Conservation (phyloP, 2,113 vertebrate species). For the Sturnira hondurensis region DNA sequence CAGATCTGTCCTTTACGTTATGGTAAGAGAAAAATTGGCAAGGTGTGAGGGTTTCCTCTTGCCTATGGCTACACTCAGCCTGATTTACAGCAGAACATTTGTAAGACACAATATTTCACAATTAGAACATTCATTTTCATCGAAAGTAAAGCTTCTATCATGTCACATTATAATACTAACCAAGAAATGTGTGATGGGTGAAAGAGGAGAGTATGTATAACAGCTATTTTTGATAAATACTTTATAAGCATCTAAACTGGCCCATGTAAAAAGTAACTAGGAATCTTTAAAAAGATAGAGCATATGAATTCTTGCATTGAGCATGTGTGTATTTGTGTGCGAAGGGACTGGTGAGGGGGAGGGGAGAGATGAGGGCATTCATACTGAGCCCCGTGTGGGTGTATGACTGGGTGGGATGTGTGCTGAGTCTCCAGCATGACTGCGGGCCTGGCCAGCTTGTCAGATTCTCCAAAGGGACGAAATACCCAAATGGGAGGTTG, state of each 20-base stretch:
- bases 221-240: not conserved
- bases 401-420: not conserved
- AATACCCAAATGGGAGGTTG: conserved; percentile 41
- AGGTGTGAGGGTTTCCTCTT: conserved; percentile 9
- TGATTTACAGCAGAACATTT: conserved; percentile 18
- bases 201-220: not conserved
- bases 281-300: conserved; percentile 35
- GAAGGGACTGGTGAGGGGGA: not conserved
- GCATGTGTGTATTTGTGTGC: conserved; percentile 25
- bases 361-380: not conserved
- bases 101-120: conserved; percentile 43
- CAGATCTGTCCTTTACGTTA: conserved; percentile 15
- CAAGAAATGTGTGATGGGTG: not conserved
- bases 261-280: not conserved
- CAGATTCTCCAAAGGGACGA: conserved; percentile 51
- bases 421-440: not conserved
- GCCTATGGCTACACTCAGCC: not conserved
- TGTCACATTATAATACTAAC: not conserved
- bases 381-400: not conserved
- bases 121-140: conserved; percentile 48
- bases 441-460: conserved; percentile 8
- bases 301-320: conserved; percentile 1
- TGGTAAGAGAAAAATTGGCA: not conserved
- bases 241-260: conserved; percentile 21
- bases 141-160: conserved; percentile 24